phyloP scores from a whole-genome alignment of 2,888 invertebrate genomes.

The Melinaea marsaeus region DNA sequence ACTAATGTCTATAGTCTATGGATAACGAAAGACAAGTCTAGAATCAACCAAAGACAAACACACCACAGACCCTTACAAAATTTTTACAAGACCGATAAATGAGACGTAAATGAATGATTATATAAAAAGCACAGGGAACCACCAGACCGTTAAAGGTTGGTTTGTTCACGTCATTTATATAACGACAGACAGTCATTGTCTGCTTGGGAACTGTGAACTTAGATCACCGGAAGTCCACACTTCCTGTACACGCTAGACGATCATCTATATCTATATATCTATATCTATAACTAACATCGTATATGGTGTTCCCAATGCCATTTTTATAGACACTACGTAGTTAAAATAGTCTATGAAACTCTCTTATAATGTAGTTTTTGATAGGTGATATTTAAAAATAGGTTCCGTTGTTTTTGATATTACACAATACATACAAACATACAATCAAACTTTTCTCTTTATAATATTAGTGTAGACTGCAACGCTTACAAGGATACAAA shows the following conservation, averaged over 20 bases:
- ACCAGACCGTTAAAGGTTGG: conserved; percentile 61
- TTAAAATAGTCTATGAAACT: too few species aligned
- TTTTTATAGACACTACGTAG: conserved; percentile 15
- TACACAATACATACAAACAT: too few species aligned
- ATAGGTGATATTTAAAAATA: too few species aligned
- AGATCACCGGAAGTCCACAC: conserved; percentile 72
- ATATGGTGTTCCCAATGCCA: conserved; percentile 57
- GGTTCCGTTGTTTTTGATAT: too few species aligned
- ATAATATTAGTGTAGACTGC: too few species aligned
- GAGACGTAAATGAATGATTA: conserved; percentile 29
- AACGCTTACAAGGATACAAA: too few species aligned
- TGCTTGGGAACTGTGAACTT: conserved; percentile 59
- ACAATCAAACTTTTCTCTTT: too few species aligned
- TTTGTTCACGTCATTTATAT: conserved; percentile 56
- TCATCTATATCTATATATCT: conserved; percentile 46
- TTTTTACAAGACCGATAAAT: conserved; percentile 28
- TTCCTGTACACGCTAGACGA: conserved; percentile 51
- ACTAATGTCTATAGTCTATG: neutral
- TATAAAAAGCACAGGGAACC: conserved; percentile 44
- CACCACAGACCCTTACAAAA: too few species aligned
- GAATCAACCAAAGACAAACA: too few species aligned
- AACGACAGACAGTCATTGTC: conserved; percentile 57
- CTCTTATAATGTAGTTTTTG: too few species aligned
- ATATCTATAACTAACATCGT: conserved; percentile 58
- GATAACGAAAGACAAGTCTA: too few species aligned